Conservation (phyloP, 2,113 vertebrate species). For the Takifugu bimaculatus region DNA sequence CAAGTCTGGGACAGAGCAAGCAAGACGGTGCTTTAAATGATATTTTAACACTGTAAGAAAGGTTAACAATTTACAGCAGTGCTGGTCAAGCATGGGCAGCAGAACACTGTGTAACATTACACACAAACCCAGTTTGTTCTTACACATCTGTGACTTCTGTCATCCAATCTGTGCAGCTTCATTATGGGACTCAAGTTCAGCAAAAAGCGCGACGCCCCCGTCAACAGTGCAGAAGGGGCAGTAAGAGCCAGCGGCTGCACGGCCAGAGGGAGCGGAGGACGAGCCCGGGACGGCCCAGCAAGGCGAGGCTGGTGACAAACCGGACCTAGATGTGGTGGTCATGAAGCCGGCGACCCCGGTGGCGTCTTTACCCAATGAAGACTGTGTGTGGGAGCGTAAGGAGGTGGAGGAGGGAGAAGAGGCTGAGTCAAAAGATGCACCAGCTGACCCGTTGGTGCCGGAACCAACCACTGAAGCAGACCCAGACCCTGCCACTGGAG, state of each 20-base stretch:
- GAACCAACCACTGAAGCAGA: not conserved
- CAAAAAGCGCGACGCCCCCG: conserved; percentile 15
- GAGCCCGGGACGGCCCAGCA: too few relatives aligned
- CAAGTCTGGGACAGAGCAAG: too few relatives aligned
- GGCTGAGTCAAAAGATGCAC: too few relatives aligned
- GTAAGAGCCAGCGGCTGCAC: conserved; percentile 21
- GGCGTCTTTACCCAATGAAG: too few relatives aligned
- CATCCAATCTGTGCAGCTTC: conserved; percentile 32
- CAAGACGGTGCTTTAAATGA: too few relatives aligned
- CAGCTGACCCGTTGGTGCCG: not conserved
- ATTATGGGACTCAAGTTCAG: conserved; percentile 64
- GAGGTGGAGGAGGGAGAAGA: too few relatives aligned
- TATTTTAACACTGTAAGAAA: too few relatives aligned
- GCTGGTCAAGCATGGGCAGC: not conserved
- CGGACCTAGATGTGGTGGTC: too few relatives aligned
- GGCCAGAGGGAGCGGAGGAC: conserved; percentile 11
- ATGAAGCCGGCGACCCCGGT: too few relatives aligned
- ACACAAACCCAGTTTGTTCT: not conserved
- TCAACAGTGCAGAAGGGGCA: conserved; percentile 35
- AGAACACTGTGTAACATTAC: conserved; percentile 50
- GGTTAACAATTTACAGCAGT: not conserved
- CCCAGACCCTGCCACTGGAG: not conserved
- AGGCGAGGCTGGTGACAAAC: too few relatives aligned
- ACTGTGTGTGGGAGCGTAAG: too few relatives aligned
- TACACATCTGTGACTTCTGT: not conserved